Evolutionary conservation across 2,888 invertebrate species (phyloP).

Genomic region (Deladenus siricidicola): DNA sequence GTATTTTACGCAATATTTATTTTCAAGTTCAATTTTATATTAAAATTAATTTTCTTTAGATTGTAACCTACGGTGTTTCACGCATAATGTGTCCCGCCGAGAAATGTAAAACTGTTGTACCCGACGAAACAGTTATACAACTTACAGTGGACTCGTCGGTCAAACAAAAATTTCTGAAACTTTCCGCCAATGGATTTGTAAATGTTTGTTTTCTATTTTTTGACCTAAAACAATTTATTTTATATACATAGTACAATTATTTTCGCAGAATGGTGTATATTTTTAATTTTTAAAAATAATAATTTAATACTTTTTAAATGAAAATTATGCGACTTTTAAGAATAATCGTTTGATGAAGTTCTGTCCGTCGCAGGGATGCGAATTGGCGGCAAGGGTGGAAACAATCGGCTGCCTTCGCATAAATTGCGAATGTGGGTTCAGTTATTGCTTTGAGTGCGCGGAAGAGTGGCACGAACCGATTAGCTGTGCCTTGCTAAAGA

Average conservation of each 20-base stretch:
- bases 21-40: constrained; percentile 10
- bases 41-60: constrained; percentile 60
- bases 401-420: background rate
- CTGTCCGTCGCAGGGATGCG: constrained; percentile 97
- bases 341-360: constrained; percentile 89
- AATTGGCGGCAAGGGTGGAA: constrained; percentile 72
- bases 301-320: background rate
- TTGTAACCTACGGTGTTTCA: constrained; percentile 22
- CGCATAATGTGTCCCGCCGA: constrained; percentile 90
- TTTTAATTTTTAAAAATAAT: background rate
- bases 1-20: constrained; percentile 6
- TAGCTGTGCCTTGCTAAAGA: constrained; percentile 74
- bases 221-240: no score
- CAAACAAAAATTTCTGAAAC: constrained; percentile 79
- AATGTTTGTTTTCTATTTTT: constrained; percentile 63
- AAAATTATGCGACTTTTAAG: constrained; percentile 57
- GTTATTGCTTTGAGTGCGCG: constrained; percentile 2
- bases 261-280: no score
- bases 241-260: no score
- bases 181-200: constrained; percentile 95
- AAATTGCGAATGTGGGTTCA: background rate
- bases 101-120: constrained; percentile 81
- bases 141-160: constrained; percentile 18
- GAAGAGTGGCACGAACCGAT: constrained; percentile 94
- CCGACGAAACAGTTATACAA: constrained; percentile 88